These are phyloP conservation scores for Drosophila mayri DNA, from an alignment of 1,140 invertebrate genomes.

Conservation along the genomic window DNA sequence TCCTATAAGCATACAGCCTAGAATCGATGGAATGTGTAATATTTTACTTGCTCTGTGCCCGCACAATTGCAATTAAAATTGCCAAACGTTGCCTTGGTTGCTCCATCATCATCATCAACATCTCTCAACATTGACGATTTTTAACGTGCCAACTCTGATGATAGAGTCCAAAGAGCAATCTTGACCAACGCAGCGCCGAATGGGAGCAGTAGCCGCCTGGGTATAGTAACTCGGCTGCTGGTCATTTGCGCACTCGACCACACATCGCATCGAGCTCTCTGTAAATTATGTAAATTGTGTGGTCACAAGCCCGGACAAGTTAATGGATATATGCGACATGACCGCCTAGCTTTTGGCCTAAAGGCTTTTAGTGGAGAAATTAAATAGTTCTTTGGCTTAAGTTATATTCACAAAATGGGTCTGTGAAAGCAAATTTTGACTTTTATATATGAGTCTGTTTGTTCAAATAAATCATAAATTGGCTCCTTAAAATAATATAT, in stretches of 20 bases:
- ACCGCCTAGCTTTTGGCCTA: neutral
- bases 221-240: conserved; percentile 22
- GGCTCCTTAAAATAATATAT: neutral
- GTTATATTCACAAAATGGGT: neutral
- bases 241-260: conserved; percentile 10
- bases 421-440: too few species aligned
- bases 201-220: conserved; percentile 44
- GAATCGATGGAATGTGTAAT: conserved; percentile 11
- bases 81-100: conserved; percentile 24
- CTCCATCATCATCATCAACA: conserved; percentile 6
- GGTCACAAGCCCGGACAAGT: conserved; percentile 4
- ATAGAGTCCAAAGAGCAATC: conserved; percentile 71
- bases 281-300: conserved; percentile 45
- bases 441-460: too few species aligned
- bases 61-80: conserved; percentile 39
- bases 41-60: neutral
- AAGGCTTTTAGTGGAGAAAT: conserved; percentile 3
- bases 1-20: conserved; percentile 11
- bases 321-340: conserved; percentile 12
- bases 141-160: conserved; percentile 55
- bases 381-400: neutral
- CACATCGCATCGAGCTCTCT: conserved; percentile 13
- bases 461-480: neutral
- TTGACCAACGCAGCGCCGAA: conserved; percentile 49
- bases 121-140: conserved; percentile 12